Conservation (phyloP, 2,888 invertebrate species). For the Eretmocerus hayati region DNA sequence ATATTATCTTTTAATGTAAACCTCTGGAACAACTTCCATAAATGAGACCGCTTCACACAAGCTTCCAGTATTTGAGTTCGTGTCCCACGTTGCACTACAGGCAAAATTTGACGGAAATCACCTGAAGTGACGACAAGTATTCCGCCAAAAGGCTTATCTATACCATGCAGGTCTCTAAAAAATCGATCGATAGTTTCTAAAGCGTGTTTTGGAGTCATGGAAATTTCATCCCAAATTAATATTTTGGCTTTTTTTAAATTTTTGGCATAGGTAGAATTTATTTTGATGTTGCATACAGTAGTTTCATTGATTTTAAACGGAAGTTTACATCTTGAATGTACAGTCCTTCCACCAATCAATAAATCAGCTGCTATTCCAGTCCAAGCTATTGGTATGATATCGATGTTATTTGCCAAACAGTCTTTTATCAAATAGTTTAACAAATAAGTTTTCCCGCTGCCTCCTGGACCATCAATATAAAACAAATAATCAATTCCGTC, state of each 20-base stretch:
- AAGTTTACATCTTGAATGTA: constrained; percentile 9
- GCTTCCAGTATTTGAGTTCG: constrained; percentile 1
- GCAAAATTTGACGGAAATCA: constrained; percentile 4
- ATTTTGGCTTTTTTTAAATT: constrained; percentile 10
- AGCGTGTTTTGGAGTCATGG: constrained; percentile 18
- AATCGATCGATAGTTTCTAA: constrained; percentile 13
- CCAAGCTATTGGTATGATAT: constrained; percentile 4
- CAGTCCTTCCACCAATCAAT: constrained; percentile 3
- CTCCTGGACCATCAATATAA: constrained; percentile 1
- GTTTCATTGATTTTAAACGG: constrained; percentile 5
- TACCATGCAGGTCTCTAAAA: constrained; percentile 12
- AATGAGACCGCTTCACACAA: not conserved
- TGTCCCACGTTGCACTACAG: not conserved
- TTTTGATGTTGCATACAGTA: constrained; percentile 10
- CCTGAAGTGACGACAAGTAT: not conserved
- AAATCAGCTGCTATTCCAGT: constrained; percentile 9
- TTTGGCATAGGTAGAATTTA: constrained; percentile 5
- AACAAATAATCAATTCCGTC: too few relatives aligned
- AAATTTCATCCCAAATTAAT: constrained; percentile 21
- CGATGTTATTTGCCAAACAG: too few relatives aligned
- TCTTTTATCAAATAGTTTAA: not conserved
- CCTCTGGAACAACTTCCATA: not conserved
- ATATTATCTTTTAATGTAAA: not conserved
- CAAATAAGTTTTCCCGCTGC: not conserved
- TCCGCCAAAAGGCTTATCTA: constrained; percentile 4